phyloP scores from a whole-genome alignment of 2,797 vertebrate genomes.

The Macropodus opercularis region DNA sequence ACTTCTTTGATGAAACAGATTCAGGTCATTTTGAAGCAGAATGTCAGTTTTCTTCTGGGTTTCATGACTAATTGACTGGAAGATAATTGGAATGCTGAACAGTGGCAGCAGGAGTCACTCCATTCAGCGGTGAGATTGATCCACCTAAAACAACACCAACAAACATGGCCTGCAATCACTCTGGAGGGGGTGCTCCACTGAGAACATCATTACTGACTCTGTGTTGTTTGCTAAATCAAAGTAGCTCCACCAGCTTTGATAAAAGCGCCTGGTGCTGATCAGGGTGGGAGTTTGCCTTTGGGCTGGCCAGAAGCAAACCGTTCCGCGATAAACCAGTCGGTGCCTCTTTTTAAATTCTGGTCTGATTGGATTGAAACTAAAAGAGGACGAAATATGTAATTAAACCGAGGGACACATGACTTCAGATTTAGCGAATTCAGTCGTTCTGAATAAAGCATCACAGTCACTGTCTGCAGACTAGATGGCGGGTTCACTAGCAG shows the following conservation, averaged over 20 bases:
- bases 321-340: conserved; percentile 15
- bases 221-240: conserved; percentile 70
- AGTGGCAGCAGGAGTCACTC: conserved; percentile 64
- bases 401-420: conserved; percentile 15
- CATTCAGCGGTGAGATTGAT: conserved; percentile 58
- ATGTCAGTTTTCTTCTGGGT: conserved; percentile 35
- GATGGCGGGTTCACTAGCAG: no score
- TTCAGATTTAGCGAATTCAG: no score
- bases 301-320: conserved; percentile 26
- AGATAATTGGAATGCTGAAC: conserved; percentile 71
- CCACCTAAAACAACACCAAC: conserved; percentile 69
- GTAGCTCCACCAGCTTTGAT: conserved; percentile 58
- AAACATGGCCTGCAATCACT: conserved; percentile 67
- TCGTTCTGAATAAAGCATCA: no score
- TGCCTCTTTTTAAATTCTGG: conserved; percentile 13
- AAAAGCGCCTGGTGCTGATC: conserved; percentile 32
- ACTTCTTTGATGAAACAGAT: conserved; percentile 38
- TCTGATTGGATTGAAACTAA: conserved; percentile 17
- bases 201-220: conserved; percentile 68
- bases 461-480: no score
- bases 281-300: conserved; percentile 32
- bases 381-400: background rate
- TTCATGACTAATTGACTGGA: conserved; percentile 67
- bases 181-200: conserved; percentile 54
- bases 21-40: conserved; percentile 45